Evolutionary conservation across 2,888 invertebrate species (phyloP).

Genomic region (Mesochorus sp.): DNA sequence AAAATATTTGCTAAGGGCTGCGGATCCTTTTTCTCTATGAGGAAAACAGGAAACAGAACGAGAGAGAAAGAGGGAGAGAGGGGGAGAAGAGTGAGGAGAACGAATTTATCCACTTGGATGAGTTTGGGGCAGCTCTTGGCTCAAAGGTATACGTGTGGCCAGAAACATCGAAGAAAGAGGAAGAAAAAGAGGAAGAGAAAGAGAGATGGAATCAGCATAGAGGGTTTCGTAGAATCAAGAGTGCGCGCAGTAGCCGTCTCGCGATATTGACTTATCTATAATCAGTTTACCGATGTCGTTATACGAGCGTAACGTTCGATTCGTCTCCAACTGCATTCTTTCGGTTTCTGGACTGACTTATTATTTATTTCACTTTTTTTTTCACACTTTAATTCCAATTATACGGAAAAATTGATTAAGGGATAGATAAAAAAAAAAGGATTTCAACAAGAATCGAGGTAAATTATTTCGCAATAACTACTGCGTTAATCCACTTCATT

Average conservation of each 20-base stretch:
- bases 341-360: constrained; percentile 5
- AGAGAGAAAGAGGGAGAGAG: not conserved
- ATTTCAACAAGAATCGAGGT: not conserved
- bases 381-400: not conserved
- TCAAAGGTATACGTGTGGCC: constrained; percentile 37
- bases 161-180: not conserved
- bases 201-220: not conserved
- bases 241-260: constrained; percentile 48
- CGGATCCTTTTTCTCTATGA: constrained; percentile 47
- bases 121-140: constrained; percentile 43
- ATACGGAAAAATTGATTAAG: not conserved
- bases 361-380: not conserved
- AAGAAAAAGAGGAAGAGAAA: not conserved
- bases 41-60: not conserved
- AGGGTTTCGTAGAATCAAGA: constrained; percentile 26
- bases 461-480: not conserved
- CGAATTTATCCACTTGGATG: constrained; percentile 55
- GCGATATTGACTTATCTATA: constrained; percentile 67
- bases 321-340: not conserved
- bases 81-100: constrained; percentile 24
- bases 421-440: not conserved
- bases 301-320: constrained; percentile 20
- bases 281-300: constrained; percentile 71
- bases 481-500: too few species aligned
- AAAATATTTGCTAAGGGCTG: constrained; percentile 72